Evolutionary conservation across 2,797 vertebrate genomes (phyloP).

Genomic region (Neomorphus geoffroyi): DNA sequence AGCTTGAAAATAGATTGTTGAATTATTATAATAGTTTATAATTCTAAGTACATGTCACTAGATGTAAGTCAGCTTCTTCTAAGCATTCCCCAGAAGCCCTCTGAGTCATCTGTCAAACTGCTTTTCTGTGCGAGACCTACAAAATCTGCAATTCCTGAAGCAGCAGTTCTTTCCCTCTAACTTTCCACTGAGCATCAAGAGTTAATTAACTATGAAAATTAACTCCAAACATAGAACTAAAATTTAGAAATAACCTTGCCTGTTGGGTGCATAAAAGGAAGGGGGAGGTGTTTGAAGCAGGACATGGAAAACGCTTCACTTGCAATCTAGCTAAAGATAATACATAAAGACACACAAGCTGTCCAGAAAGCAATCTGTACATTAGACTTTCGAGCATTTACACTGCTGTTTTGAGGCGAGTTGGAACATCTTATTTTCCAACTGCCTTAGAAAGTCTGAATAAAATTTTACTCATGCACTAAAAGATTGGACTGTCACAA

Average conservation of each 20-base stretch:
- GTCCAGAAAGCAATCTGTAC: neutral
- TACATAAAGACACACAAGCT: neutral
- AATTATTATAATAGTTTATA: neutral
- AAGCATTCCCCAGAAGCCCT: neutral
- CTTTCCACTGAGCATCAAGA: neutral
- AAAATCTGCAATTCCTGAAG: neutral
- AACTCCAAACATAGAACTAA: neutral
- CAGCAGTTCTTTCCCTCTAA: neutral
- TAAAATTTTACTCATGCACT: constrained; percentile 59
- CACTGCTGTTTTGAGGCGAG: neutral
- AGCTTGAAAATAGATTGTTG: neutral
- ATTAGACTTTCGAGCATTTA: neutral
- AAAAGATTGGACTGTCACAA: constrained; percentile 64
- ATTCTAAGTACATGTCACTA: neutral
- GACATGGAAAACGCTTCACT: neutral
- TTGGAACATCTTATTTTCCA: constrained; percentile 20
- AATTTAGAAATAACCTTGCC: neutral
- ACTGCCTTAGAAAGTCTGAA: constrained; percentile 25
- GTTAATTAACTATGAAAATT: neutral
- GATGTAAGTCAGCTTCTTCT: neutral
- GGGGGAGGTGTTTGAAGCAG: neutral
- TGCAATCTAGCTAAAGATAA: neutral
- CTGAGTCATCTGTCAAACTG: neutral
- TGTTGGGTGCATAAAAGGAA: neutral
- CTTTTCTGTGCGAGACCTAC: neutral